phyloP scores from a whole-genome alignment of 2,797 vertebrate species.

The Thaleichthys pacificus region DNA sequence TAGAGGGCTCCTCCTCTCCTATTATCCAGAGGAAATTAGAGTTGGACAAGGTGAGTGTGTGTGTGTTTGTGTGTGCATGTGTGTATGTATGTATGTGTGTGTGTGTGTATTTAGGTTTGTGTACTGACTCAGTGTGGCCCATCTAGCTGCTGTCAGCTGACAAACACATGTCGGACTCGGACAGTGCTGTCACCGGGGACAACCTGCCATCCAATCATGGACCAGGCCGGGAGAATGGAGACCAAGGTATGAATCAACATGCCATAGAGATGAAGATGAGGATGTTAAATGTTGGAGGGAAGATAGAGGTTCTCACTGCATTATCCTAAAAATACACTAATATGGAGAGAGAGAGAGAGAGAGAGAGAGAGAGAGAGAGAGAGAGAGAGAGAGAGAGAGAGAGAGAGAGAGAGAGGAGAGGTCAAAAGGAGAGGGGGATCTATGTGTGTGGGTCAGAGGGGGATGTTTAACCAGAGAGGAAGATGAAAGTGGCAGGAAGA shows the following conservation, averaged over 20 bases:
- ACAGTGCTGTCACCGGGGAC: conserved; percentile 81
- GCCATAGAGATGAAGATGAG: too few relatives aligned
- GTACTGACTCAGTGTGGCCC: neutral
- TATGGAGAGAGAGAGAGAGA: too few relatives aligned
- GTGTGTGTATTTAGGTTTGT: conserved; percentile 4
- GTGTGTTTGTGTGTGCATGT: conserved; percentile 10
- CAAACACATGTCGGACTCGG: conserved; percentile 88
- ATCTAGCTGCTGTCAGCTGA: conserved; percentile 83
- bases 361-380: too few relatives aligned
- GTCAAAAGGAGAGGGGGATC: too few relatives aligned
- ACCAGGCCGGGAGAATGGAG: conserved; percentile 50
- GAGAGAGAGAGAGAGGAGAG: neutral
- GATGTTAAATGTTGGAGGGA: too few relatives aligned
- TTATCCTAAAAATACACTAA: too few relatives aligned
- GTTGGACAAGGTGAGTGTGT: conserved; percentile 85
- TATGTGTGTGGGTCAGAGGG: too few relatives aligned
- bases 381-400: too few relatives aligned
- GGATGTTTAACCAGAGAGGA: conserved; percentile 35
- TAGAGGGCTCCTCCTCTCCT: conserved; percentile 82
- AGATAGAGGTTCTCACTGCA: too few relatives aligned
- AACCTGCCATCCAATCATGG: conserved; percentile 50
- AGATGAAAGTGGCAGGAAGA: conserved; percentile 58
- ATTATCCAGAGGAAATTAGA: conserved; percentile 87
- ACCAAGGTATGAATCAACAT: conserved; percentile 29
- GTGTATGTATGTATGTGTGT: neutral